Evolutionary conservation across 2,113 vertebrate species (phyloP).

Genomic region (Tyrannus savana): DNA sequence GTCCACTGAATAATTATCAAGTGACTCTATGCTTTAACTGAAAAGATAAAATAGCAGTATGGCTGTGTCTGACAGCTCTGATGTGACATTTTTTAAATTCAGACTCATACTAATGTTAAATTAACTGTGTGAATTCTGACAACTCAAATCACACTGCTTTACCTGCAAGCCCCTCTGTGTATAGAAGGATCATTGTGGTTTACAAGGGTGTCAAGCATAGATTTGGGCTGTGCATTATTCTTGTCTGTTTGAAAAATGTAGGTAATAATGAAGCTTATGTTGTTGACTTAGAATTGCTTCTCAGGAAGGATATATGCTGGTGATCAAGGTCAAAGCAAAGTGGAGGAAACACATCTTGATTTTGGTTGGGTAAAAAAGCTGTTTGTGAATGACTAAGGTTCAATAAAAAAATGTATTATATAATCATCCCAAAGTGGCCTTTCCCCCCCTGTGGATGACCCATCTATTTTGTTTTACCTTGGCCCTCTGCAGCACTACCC

Average conservation of each 20-base stretch:
- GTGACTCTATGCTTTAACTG: neutral
- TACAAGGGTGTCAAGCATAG: neutral
- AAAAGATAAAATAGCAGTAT: neutral
- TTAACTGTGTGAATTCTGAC: neutral
- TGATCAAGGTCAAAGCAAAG: neutral
- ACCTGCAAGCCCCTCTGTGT: neutral
- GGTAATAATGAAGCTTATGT: neutral
- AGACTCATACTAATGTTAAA: neutral
- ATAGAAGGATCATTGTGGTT: neutral
- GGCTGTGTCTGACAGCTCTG: neutral
- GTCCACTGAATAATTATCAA: neutral
- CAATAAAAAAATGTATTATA: neutral
- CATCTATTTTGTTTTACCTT: neutral
- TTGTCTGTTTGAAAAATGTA: neutral
- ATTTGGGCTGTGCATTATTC: neutral
- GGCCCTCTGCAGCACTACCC: neutral
- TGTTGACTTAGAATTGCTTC: neutral
- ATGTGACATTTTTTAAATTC: neutral
- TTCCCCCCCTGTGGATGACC: neutral
- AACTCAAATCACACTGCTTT: neutral
- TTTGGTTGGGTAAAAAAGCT: neutral
- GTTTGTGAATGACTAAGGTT: neutral
- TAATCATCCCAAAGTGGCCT: neutral
- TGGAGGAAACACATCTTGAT: neutral
- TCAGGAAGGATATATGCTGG: neutral